These are phyloP conservation scores for Coremacera marginata DNA, from an alignment of 2,888 invertebrate species.

Conservation along the genomic window DNA sequence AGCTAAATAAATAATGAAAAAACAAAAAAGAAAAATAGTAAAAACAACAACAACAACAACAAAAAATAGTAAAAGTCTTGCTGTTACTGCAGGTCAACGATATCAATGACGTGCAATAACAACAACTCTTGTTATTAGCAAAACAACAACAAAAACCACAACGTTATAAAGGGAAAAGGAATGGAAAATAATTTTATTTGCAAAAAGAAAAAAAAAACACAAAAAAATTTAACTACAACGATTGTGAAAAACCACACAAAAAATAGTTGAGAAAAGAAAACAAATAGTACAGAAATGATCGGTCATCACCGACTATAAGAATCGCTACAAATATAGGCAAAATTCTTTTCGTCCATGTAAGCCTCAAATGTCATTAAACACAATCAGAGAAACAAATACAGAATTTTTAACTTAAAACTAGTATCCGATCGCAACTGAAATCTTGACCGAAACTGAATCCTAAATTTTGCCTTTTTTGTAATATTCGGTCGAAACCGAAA, in stretches of 20 bases:
- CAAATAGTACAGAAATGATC: neutral
- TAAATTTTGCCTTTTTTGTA: too few relatives aligned
- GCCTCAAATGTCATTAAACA: too few relatives aligned
- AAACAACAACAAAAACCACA: neutral
- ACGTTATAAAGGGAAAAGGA: neutral
- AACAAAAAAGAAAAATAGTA: neutral
- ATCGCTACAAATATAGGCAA: too few relatives aligned
- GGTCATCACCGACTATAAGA: too few relatives aligned
- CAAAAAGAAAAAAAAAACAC: neutral
- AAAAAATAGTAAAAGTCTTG: conserved; percentile 29
- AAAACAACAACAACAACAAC: neutral
- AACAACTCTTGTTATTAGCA: conserved; percentile 1
- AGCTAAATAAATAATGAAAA: neutral
- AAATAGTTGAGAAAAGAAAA: neutral
- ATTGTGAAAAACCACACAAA: neutral
- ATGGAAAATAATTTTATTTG: neutral
- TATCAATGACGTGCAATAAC: conserved; percentile 20
- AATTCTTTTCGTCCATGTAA: too few relatives aligned
- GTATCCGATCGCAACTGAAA: too few relatives aligned
- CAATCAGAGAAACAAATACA: too few relatives aligned
- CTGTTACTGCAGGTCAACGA: conserved; percentile 28
- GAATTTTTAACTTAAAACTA: too few relatives aligned
- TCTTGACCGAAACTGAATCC: too few relatives aligned
- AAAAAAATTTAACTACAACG: neutral
- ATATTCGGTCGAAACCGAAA: too few relatives aligned